These are phyloP conservation scores for Calidris pygmaea DNA, from an alignment of 2,113 vertebrate species.

Conservation along the genomic window DNA sequence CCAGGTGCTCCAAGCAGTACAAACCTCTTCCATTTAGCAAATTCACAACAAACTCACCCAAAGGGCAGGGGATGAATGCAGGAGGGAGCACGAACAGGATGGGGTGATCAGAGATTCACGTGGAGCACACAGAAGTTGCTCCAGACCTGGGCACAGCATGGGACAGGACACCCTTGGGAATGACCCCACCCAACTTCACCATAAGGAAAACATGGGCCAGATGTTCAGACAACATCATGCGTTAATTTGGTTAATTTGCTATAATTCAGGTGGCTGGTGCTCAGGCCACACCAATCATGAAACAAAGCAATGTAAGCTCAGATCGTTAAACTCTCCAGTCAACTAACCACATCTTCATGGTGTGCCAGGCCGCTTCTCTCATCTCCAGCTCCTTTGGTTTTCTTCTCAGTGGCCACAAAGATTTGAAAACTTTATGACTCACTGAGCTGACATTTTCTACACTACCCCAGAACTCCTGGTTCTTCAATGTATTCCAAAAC, in stretches of 20 bases:
- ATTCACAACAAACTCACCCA: not conserved
- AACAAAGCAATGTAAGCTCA: constrained; percentile 25
- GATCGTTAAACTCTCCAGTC: not conserved
- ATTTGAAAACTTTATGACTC: constrained; percentile 16
- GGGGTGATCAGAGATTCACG: rapidly evolving
- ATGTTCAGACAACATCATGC: not conserved
- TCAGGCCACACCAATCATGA: not conserved
- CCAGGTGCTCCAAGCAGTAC: not conserved
- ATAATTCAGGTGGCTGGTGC: not conserved
- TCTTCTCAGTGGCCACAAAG: constrained; percentile 6
- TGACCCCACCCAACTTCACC: not conserved
- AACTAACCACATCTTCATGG: not conserved
- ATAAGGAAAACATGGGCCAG: not conserved
- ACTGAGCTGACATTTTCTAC: not conserved
- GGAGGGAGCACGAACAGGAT: rapidly evolving
- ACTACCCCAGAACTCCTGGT: not conserved
- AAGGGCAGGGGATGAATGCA: not conserved
- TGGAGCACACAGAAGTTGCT: not conserved
- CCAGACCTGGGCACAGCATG: not conserved
- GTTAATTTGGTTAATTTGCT: not conserved
- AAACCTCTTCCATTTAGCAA: not conserved
- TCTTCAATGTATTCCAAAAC: not conserved
- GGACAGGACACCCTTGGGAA: not conserved
- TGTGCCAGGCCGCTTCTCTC: not conserved
- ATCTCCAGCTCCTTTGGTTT: constrained; percentile 13